A percentile compares a stretch with the other conserved stretches of the same genome.
phyloP scores from a whole-genome alignment of 2,888 invertebrate genomes.

The Rhamnusium bicolor region DNA sequence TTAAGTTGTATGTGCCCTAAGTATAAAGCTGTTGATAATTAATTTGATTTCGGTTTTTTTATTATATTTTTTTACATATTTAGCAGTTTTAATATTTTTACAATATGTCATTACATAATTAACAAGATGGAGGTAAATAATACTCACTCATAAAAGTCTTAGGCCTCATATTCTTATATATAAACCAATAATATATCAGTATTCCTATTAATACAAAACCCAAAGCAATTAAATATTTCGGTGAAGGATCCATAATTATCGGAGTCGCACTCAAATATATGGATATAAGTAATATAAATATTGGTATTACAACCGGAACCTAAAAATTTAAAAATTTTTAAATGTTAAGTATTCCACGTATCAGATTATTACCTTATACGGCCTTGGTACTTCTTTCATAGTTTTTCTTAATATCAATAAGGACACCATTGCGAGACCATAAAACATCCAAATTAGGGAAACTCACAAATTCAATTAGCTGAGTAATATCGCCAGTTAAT shows the following conservation, averaged over 20 bases:
- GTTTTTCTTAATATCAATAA: conserved; percentile 82
- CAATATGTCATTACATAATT: too few relatives aligned
- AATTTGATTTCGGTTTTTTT: too few relatives aligned
- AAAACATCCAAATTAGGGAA: conserved; percentile 92
- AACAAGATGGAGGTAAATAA: too few relatives aligned
- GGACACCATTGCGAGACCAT: conserved; percentile 87
- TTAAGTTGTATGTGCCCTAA: too few relatives aligned
- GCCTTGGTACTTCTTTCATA: conserved; percentile 78
- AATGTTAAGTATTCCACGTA: neutral
- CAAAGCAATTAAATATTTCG: conserved; percentile 84
- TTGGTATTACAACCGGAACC: conserved; percentile 82
- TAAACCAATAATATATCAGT: conserved; percentile 82
- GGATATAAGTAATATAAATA: conserved; percentile 80
- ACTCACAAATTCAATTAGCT: conserved; percentile 87
- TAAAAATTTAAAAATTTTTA: conserved; percentile 57
- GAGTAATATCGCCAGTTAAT: conserved; percentile 81
- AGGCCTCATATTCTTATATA: conserved; percentile 80
- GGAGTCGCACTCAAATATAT: conserved; percentile 83
- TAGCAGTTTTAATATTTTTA: too few relatives aligned
- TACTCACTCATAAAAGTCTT: conserved; percentile 76
- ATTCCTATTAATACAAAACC: conserved; percentile 81
- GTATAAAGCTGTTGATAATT: too few relatives aligned
- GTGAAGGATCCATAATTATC: conserved; percentile 82
- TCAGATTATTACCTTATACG: conserved; percentile 76
- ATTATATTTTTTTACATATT: too few relatives aligned